Conservation (phyloP, 2,797 vertebrate species). For the Labroides dimidiatus region DNA sequence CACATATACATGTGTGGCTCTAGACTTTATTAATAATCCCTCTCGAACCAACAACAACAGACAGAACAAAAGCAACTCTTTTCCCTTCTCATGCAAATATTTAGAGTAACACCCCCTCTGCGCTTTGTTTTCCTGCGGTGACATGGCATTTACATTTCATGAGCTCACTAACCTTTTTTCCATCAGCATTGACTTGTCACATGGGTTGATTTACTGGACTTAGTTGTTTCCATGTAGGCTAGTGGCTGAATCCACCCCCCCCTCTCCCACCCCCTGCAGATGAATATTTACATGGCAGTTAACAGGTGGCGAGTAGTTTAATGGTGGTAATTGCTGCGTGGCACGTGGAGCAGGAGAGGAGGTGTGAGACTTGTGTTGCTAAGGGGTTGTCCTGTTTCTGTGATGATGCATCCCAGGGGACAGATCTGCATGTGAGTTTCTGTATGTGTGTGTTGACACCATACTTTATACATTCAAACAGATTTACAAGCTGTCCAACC, state of each 20-base stretch:
- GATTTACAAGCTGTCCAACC: background rate
- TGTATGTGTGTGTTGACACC: conserved; percentile 33
- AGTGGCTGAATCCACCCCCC: conserved; percentile 62
- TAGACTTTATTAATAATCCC: conserved; percentile 46
- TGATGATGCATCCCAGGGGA: conserved; percentile 59
- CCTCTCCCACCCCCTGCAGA: conserved; percentile 61
- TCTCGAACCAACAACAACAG: conserved; percentile 14
- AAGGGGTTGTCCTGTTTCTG: conserved; percentile 48
- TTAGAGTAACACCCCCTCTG: conserved; percentile 12
- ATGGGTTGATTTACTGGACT: conserved; percentile 69
- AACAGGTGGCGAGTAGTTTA: conserved; percentile 83
- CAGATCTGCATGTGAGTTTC: conserved; percentile 5
- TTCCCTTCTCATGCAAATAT: conserved; percentile 68
- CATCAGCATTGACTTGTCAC: conserved; percentile 65
- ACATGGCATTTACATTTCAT: conserved; percentile 77
- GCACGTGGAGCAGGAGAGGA: conserved; percentile 67
- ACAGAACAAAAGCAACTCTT: conserved; percentile 14
- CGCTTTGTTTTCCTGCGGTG: conserved; percentile 59
- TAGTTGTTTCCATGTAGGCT: conserved; percentile 68
- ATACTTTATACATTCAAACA: conserved; percentile 25
- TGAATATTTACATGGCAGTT: conserved; percentile 84
- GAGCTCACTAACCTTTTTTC: conserved; percentile 70
- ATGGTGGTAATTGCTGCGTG: conserved; percentile 74
- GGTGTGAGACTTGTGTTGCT: conserved; percentile 50
- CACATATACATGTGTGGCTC: background rate